Conservation (phyloP, 2,888 invertebrate genomes). For the Agrotis exclamationis region DNA sequence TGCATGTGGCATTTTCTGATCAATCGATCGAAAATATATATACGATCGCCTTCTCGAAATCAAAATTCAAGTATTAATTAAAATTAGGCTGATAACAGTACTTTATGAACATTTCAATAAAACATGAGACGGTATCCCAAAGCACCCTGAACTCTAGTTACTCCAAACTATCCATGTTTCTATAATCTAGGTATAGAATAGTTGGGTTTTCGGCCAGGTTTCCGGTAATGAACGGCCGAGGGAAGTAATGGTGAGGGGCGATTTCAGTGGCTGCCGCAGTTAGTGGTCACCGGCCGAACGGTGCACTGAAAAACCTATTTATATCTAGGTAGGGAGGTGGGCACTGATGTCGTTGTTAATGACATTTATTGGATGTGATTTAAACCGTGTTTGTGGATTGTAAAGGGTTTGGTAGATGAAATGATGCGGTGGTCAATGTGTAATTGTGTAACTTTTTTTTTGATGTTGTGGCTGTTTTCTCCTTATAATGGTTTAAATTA, state of each 20-base stretch:
- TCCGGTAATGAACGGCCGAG: conserved; percentile 76
- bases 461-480: background rate
- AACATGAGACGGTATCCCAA: too few species aligned
- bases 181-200: conserved; percentile 58
- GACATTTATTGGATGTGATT: conserved; percentile 55
- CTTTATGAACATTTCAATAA: too few species aligned
- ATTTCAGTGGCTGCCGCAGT: conserved; percentile 69
- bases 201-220: conserved; percentile 68
- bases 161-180: conserved; percentile 12
- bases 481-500: background rate
- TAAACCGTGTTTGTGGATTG: conserved; percentile 27
- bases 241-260: conserved; percentile 71
- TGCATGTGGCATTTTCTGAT: too few species aligned
- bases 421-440: background rate
- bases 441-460: conserved; percentile 2
- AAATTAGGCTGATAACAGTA: too few species aligned
- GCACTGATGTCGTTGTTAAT: conserved; percentile 26
- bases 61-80: too few species aligned
- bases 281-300: conserved; percentile 65
- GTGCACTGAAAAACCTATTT: conserved; percentile 58
- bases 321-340: conserved; percentile 32
- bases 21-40: too few species aligned
- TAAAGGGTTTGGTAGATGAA: conserved; percentile 1
- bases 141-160: too few species aligned
- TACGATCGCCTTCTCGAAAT: too few species aligned